Conservation (phyloP, 2,888 invertebrate genomes). For the Macrophya annulata region DNA sequence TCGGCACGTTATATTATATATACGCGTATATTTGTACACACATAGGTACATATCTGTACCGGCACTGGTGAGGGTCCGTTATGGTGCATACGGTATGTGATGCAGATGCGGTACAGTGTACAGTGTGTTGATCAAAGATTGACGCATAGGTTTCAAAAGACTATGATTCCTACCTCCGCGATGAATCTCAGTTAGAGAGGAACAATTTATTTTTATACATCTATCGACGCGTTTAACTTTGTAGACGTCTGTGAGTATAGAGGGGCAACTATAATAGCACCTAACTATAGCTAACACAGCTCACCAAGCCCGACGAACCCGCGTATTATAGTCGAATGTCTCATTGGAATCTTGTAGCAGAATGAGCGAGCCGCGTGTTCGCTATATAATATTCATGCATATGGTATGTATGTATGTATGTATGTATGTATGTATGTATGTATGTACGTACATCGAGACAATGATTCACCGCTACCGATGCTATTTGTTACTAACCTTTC, state of each 20-base stretch:
- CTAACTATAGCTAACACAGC: not conserved
- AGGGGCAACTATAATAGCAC: conserved; percentile 8
- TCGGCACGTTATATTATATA: too few species aligned
- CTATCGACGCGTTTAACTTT: not conserved
- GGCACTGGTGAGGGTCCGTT: not conserved
- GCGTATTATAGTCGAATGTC: not conserved
- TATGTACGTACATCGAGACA: not conserved
- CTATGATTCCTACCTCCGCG: not conserved
- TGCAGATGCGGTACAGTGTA: not conserved
- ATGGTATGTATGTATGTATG: not conserved
- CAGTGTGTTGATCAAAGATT: not conserved
- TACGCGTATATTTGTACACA: too few species aligned
- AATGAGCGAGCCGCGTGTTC: not conserved
- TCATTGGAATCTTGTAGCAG: not conserved
- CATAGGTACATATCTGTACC: not conserved
- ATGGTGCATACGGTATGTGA: not conserved
- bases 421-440: not conserved
- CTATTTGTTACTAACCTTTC: too few species aligned
- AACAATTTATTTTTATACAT: conserved; percentile 17
- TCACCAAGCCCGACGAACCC: not conserved
- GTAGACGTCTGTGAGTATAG: not conserved
- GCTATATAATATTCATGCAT: not conserved
- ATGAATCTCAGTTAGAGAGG: not conserved
- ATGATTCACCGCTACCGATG: not conserved
- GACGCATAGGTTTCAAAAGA: not conserved